phyloP scores from a whole-genome alignment of 2,797 vertebrate genomes.

The Poeciliopsis presidionis region DNA sequence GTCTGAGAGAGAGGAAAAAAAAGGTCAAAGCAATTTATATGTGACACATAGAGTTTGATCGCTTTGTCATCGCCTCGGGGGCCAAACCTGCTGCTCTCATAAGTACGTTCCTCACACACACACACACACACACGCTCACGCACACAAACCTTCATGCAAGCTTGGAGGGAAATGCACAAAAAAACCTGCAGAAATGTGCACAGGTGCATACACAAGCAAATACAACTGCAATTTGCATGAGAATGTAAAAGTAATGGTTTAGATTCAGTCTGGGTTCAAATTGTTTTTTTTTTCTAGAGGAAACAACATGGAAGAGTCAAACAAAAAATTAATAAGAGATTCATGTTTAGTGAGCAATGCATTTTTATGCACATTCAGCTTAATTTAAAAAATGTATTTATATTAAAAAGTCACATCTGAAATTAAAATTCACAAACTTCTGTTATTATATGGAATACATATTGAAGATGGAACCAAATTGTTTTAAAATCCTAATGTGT shows the following conservation, averaged over 20 bases:
- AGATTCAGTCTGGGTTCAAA: constrained; percentile 40
- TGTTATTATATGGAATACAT: not conserved
- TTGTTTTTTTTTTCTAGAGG: constrained; percentile 34
- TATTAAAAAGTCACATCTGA: not conserved
- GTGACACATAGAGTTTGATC: constrained; percentile 85
- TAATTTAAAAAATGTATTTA: not conserved
- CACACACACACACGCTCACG: not conserved
- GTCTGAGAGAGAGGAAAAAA: constrained; percentile 78
- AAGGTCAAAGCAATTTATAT: constrained; percentile 90
- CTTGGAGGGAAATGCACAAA: not conserved
- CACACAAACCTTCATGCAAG: not conserved
- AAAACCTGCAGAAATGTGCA: constrained; percentile 17
- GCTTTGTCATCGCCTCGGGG: constrained; percentile 84
- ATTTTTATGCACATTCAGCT: not conserved
- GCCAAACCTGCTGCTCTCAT: constrained; percentile 70
- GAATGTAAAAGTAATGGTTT: constrained; percentile 41
- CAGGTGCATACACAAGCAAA: constrained; percentile 8
- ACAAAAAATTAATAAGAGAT: constrained; percentile 35
- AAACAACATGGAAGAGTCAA: constrained; percentile 34
- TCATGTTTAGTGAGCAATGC: not conserved
- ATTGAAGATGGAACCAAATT: not conserved
- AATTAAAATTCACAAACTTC: not conserved
- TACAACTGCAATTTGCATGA: constrained; percentile 56
- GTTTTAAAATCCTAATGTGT: not conserved
- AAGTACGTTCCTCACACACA: constrained; percentile 31